Conservation (phyloP, 1,140 invertebrate genomes). For the Nebria ingens region DNA sequence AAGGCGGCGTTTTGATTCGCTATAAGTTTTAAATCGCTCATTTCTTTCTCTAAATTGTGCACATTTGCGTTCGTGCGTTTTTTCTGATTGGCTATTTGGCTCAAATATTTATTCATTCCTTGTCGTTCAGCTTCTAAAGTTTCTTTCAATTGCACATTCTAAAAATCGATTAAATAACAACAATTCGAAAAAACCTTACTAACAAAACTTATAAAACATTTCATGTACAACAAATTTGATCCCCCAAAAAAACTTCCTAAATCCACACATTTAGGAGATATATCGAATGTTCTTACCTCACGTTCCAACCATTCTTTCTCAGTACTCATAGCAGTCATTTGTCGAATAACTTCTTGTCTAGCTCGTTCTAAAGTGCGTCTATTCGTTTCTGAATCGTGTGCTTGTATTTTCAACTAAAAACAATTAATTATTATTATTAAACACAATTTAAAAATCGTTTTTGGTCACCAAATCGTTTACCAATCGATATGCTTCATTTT, state of each 20-base stretch:
- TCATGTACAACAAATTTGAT: not conserved
- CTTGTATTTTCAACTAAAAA: slow-evolving; percentile 42
- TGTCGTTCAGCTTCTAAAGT: slow-evolving; percentile 39
- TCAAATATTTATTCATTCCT: slow-evolving; percentile 26
- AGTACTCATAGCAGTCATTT: slow-evolving; percentile 46
- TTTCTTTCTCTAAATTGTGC: slow-evolving; percentile 28
- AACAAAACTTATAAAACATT: not conserved
- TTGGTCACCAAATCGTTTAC: slow-evolving; percentile 23
- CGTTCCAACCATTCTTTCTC: slow-evolving; percentile 47
- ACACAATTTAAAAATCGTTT: not conserved
- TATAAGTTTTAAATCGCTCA: slow-evolving; percentile 33
- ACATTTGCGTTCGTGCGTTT: slow-evolving; percentile 20
- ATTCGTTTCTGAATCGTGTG: slow-evolving; percentile 44
- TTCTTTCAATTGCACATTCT: slow-evolving; percentile 45
- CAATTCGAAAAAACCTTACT: too few species aligned
- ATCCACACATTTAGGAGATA: slow-evolving; percentile 7
- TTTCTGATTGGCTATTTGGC: slow-evolving; percentile 14
- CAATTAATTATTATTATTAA: slow-evolving; percentile 9
- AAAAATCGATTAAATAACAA: slow-evolving; percentile 18
- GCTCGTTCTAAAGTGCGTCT: slow-evolving; percentile 45
- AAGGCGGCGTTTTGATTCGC: slow-evolving; percentile 34
- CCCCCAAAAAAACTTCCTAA: too few species aligned
- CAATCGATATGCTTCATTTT: slow-evolving; percentile 36
- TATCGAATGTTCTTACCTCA: slow-evolving; percentile 36
- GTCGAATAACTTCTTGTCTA: slow-evolving; percentile 45